These are phyloP conservation scores for Ammodramus savannarum DNA, from an alignment of 2,113 vertebrate genomes.

Conservation along the genomic window DNA sequence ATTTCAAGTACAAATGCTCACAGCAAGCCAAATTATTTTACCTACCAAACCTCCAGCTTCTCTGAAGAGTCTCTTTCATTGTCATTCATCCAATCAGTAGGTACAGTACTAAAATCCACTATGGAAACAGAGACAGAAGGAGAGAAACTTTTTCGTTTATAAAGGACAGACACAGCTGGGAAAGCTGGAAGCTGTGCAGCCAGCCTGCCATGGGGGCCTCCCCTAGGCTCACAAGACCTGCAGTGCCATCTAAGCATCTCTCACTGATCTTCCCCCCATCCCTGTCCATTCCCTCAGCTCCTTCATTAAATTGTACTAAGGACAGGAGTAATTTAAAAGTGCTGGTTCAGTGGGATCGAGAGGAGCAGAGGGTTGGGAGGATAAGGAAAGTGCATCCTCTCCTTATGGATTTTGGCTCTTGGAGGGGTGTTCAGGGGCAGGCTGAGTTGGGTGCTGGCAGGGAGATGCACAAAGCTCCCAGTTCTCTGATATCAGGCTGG, in stretches of 20 bases:
- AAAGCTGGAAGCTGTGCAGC: neutral
- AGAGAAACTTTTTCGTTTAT: neutral
- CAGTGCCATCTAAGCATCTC: neutral
- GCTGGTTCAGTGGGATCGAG: neutral
- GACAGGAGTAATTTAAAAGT: neutral
- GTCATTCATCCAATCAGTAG: neutral
- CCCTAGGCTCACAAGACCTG: neutral
- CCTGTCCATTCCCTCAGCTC: neutral
- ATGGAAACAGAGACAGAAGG: neutral
- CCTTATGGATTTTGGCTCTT: neutral
- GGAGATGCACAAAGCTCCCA: neutral
- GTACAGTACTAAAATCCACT: neutral
- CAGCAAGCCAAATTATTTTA: neutral
- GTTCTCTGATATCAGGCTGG: neutral
- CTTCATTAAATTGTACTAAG: neutral
- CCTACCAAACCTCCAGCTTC: neutral
- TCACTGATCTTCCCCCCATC: neutral
- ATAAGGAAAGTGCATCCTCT: neutral
- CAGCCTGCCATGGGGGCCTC: neutral
- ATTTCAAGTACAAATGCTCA: slow-evolving; percentile 16
- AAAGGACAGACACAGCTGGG: neutral
- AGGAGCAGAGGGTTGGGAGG: neutral
- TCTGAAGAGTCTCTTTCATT: neutral
- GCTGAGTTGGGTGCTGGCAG: neutral
- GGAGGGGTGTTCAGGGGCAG: neutral